Conservation (phyloP, 2,113 vertebrate species). For the Penelope pileata region DNA sequence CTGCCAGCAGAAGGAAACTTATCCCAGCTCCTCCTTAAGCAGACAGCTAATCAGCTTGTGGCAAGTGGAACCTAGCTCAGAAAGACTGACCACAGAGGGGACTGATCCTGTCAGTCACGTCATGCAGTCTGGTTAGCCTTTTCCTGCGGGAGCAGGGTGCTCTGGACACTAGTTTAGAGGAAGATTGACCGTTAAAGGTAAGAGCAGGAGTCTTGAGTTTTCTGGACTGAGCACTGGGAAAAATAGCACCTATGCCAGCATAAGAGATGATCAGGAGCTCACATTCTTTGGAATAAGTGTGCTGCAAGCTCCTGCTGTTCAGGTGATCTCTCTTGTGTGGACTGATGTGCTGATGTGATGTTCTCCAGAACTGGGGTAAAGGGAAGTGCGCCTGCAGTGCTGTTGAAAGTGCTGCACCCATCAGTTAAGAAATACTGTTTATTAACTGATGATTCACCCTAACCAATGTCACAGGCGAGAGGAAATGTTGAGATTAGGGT, state of each 20-base stretch:
- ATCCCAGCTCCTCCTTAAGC: constrained; percentile 23
- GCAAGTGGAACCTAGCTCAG: not conserved
- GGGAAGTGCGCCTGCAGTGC: not conserved
- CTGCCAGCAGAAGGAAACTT: constrained; percentile 39
- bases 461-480: not conserved
- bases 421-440: constrained; percentile 36
- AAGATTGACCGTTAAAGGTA: constrained; percentile 31
- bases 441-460: constrained; percentile 55
- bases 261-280: not conserved
- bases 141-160: not conserved
- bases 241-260: not conserved
- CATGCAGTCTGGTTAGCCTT: not conserved
- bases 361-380: not conserved
- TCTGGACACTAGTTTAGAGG: constrained; percentile 45
- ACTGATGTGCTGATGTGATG: not conserved
- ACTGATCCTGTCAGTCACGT: not conserved
- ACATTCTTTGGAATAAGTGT: not conserved
- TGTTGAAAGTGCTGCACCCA: constrained; percentile 35
- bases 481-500: not conserved
- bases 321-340: not conserved
- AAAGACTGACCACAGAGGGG: constrained; percentile 7
- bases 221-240: not conserved
- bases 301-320: not conserved
- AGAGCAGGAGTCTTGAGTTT: constrained; percentile 15
- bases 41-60: constrained; percentile 20